Base-by-base conservation (phyloP, 2,113 vertebrate species). In the Hippocampus mohnikei region DNA sequence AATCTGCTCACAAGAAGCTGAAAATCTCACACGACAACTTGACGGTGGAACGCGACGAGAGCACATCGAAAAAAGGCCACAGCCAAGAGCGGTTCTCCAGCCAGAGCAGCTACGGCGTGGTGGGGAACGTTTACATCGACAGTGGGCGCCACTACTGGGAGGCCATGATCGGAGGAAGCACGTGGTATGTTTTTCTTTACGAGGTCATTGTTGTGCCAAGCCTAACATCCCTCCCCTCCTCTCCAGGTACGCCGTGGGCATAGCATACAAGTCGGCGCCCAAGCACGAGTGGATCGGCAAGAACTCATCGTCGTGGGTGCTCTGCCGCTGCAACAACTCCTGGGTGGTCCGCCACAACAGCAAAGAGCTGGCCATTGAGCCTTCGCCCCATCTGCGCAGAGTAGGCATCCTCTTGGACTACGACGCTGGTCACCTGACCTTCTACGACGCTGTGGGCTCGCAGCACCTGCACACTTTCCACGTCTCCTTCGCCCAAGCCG, bases 101-200 rank as follows among this genome's bases (percentile, higher is more conserved):
- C 90, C 95, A 98, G 79, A 95, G 93, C 76, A 98, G 95, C 91
- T 98, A 98, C 0, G 97, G 96, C 0, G 94, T 98, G 9, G 94
- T 95, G 79, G 96, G 96, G 67, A 99, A 99, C 0, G 96, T 98
- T 70, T 98, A 94, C 85, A 97, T 99, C 1, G 97, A 99, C 86
- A 99, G 97, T 0, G 97, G 97, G 15, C 92, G 97, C 3, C 97
- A 99, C 78, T 99, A 99, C 88, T 98, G 97, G 97, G 97, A 99
- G 88, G 95, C 98, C 71, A 93, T 98, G 72, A 98, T 98, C 78
- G 96, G 96, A 0, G 96, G 97, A 48, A 98, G 97, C 85, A 99
- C 97, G 1, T 98, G 97, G 97, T 98, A 92, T 15, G 95, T 55
- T 62, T 23, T 25, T 56, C 25, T n/a, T 15, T 2, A 12, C 20